Conservation (phyloP, 2,797 vertebrate species). For the Pogoniulus pusillus region DNA sequence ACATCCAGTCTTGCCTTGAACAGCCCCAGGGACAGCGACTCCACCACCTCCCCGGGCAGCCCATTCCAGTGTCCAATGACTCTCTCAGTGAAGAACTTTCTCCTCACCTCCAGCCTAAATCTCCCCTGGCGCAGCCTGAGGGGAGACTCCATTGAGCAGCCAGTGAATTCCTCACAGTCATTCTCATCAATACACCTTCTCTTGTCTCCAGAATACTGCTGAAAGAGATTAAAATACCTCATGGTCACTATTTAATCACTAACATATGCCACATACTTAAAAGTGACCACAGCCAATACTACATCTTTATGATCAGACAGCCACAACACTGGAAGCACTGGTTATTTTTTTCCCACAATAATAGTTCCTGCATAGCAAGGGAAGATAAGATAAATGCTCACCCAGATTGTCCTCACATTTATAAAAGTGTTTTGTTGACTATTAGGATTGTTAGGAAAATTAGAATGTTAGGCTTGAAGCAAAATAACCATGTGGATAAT, state of each 20-base stretch:
- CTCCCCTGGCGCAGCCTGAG: too few species aligned
- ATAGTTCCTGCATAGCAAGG: background rate
- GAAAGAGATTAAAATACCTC: background rate
- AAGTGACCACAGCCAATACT: background rate
- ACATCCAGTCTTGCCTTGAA: too few species aligned
- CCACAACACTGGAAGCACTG: background rate
- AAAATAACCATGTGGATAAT: background rate
- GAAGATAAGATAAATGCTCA: background rate
- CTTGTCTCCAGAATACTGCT: background rate
- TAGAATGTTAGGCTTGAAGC: background rate
- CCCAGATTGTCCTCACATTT: background rate
- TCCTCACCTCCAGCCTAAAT: too few species aligned
- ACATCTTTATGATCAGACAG: background rate
- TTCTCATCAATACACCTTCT: background rate
- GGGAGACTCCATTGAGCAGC: too few species aligned
- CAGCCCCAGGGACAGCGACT: too few species aligned
- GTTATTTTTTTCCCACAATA: background rate
- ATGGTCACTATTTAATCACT: background rate
- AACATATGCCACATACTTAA: background rate
- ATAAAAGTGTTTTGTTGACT: background rate
- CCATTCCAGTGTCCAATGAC: too few species aligned
- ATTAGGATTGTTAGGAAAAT: background rate
- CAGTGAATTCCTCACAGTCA: background rate
- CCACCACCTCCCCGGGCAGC: too few species aligned
- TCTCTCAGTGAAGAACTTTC: too few species aligned